These are phyloP conservation scores for Myrmecobius fasciatus DNA, from an alignment of 2,113 vertebrate species.

Conservation along the genomic window DNA sequence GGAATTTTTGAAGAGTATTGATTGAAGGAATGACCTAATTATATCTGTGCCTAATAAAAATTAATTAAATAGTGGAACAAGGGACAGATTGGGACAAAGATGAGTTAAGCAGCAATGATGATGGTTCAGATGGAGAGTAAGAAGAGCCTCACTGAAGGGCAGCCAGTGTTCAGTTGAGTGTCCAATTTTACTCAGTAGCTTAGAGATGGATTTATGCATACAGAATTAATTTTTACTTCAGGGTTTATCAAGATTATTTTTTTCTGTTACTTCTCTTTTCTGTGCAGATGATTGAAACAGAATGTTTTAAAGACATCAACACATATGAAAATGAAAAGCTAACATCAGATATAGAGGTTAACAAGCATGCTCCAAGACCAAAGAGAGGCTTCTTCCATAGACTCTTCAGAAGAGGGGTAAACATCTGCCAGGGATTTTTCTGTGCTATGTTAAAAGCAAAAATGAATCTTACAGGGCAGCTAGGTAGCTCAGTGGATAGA, in stretches of 20 bases:
- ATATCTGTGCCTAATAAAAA: neutral
- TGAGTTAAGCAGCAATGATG: neutral
- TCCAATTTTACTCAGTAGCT: neutral
- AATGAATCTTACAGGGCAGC: neutral
- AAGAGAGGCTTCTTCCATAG: slow-evolving; percentile 92
- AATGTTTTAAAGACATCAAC: slow-evolving; percentile 94
- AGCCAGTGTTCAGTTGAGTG: neutral
- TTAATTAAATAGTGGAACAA: neutral
- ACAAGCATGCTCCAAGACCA: slow-evolving; percentile 80
- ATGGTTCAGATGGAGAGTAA: neutral
- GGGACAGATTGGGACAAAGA: neutral
- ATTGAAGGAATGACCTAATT: neutral
- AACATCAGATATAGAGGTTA: slow-evolving; percentile 84
- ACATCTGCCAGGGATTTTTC: slow-evolving; percentile 1
- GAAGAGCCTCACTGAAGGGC: neutral
- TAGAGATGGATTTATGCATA: neutral
- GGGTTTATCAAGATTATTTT: neutral
- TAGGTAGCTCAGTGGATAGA: no score
- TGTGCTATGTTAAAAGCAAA: neutral
- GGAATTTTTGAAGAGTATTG: neutral
- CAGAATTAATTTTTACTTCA: neutral
- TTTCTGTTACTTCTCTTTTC: slow-evolving; percentile 38
- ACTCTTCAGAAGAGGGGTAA: slow-evolving; percentile 92
- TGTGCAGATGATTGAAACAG: slow-evolving; percentile 94
- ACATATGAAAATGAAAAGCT: slow-evolving; percentile 84